Conservation (phyloP, 2,113 vertebrate species). For the Seriola rivoliana region DNA sequence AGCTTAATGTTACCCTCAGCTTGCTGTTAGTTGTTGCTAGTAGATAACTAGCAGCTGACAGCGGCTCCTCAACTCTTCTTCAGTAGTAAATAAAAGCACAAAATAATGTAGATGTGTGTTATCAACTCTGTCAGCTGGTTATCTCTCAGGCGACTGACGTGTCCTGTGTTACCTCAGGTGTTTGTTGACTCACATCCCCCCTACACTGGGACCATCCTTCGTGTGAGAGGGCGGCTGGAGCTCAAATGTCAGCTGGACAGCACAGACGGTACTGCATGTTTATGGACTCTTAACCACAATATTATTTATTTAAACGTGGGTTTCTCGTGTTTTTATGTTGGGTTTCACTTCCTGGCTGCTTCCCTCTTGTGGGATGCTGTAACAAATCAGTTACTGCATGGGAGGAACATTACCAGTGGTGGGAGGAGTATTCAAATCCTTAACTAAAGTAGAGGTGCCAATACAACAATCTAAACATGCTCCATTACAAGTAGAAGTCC, state of each 20-base stretch:
- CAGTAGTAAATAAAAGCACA: neutral
- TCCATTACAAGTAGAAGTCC: neutral
- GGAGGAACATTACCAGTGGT: neutral
- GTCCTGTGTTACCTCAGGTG: constrained; percentile 54
- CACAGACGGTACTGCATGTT: constrained; percentile 66
- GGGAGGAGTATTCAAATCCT: neutral
- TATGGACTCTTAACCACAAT: neutral
- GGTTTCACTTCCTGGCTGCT: neutral
- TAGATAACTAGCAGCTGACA: neutral
- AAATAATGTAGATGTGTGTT: too few relatives aligned
- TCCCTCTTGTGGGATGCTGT: neutral
- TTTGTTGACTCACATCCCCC: constrained; percentile 22
- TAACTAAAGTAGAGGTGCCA: neutral
- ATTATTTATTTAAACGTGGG: neutral
- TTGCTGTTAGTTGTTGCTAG: neutral
- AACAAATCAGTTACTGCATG: neutral
- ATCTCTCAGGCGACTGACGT: neutral
- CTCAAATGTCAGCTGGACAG: constrained; percentile 73
- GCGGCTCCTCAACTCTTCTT: neutral
- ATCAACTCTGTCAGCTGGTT: neutral
- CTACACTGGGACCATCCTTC: constrained; percentile 48
- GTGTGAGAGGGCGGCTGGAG: constrained; percentile 72
- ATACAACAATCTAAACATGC: neutral
- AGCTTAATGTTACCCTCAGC: neutral
- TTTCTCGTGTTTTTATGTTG: neutral